Percentiles rank a stretch among this genome's conserved stretches.
Conservation (phyloP, 2,797 vertebrate species). For the Sternarchorhynchus goeldii region DNA sequence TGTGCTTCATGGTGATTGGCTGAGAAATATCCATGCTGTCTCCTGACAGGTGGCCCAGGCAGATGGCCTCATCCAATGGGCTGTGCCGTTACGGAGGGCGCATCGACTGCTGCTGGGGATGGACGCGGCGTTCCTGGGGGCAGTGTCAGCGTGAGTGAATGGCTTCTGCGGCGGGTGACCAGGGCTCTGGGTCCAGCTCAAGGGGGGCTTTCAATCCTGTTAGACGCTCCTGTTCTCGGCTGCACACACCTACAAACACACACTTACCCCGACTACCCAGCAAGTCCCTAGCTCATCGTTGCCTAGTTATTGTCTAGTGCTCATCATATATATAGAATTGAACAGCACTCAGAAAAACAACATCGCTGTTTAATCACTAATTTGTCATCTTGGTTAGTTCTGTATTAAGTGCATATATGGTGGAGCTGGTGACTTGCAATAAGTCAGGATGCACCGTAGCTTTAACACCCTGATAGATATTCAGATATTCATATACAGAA, state of each 20-base stretch:
- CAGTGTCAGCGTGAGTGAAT: constrained; percentile 96
- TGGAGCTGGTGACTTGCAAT: constrained; percentile 41
- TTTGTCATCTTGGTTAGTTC: not conserved
- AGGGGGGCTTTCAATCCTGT: constrained; percentile 41
- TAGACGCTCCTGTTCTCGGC: constrained; percentile 30
- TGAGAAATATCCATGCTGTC: constrained; percentile 62
- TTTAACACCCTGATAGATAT: not conserved
- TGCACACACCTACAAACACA: constrained; percentile 9
- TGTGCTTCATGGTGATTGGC: constrained; percentile 55
- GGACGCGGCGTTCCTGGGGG: constrained; percentile 89
- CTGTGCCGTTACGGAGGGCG: constrained; percentile 90
- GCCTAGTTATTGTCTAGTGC: not conserved
- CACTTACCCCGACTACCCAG: constrained; percentile 19
- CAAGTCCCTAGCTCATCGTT: constrained; percentile 29
- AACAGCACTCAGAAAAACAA: not conserved
- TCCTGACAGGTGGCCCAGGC: constrained; percentile 89
- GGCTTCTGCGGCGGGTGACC: constrained; percentile 63
- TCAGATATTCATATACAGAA: not conserved
- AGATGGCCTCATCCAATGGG: constrained; percentile 84
- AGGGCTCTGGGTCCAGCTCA: constrained; percentile 53
- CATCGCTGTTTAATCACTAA: not conserved
- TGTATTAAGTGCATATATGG: not conserved
- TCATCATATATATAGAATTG: not conserved
- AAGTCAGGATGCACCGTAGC: not conserved
- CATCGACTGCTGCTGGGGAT: constrained; percentile 98